phyloP scores from a whole-genome alignment of 35 echinoderm and acorn worm species.

The Acanthaster planci region DNA sequence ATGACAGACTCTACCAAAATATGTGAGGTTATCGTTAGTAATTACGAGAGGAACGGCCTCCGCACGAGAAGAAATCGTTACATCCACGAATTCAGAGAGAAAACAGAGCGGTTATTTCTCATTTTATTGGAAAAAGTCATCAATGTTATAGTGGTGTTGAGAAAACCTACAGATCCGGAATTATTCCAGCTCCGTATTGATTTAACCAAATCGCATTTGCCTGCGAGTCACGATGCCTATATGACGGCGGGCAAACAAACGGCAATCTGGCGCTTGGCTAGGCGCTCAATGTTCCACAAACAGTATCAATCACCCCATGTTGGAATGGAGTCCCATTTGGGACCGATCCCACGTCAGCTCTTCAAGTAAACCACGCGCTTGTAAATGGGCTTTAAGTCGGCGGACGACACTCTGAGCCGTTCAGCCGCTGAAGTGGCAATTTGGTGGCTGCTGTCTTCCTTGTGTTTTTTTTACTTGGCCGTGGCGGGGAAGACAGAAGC shows the following conservation, averaged over 20 bases:
- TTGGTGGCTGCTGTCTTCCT: background rate
- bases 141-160: background rate
- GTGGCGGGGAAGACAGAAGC: background rate
- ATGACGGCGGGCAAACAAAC: background rate
- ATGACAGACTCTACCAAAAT: too few relatives aligned
- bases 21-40: too few relatives aligned
- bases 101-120: background rate
- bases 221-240: background rate
- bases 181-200: background rate
- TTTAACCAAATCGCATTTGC: background rate
- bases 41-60: too few relatives aligned
- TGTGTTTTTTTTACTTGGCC: background rate
- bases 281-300: background rate
- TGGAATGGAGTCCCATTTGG: background rate
- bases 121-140: background rate
- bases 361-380: background rate
- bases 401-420: background rate
- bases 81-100: too few relatives aligned
- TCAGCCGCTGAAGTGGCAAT: background rate
- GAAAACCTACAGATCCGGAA: background rate
- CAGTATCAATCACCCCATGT: constrained; percentile 12
- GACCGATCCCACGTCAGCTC: background rate
- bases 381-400: background rate
- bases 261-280: background rate
- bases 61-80: too few relatives aligned